These are phyloP conservation scores for Heteropelma amictum DNA, from an alignment of 2,888 invertebrate species.

Conservation along the genomic window DNA sequence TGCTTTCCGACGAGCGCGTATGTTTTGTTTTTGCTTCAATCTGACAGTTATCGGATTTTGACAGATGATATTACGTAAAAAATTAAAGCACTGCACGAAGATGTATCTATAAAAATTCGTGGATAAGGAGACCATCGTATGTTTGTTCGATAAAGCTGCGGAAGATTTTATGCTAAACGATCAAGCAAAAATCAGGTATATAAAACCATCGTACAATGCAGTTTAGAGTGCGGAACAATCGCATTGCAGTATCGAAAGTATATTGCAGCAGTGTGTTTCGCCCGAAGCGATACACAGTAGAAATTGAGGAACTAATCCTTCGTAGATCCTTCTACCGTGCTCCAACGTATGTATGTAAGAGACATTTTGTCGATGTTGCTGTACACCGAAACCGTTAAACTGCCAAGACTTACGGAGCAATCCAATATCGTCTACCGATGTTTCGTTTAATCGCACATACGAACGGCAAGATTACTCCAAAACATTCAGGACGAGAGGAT, in stretches of 20 bases:
- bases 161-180: neutral
- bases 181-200: neutral
- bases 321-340: neutral
- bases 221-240: conserved; percentile 22
- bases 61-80: too few species aligned
- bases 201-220: neutral
- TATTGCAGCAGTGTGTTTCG: too few species aligned
- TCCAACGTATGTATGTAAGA: neutral
- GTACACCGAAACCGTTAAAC: neutral
- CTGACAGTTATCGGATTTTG: too few species aligned
- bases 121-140: too few species aligned
- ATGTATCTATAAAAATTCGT: too few species aligned
- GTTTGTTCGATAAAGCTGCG: too few species aligned
- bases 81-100: too few species aligned
- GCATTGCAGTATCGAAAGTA: neutral
- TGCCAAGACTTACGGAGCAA: conserved; percentile 17
- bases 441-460: neutral
- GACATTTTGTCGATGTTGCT: neutral
- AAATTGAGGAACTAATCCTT: conserved; percentile 2
- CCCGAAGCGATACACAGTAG: neutral
- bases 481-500: neutral
- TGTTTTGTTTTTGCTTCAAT: too few species aligned
- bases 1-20: too few species aligned
- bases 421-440: conserved; percentile 10
- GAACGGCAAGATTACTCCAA: neutral